Evolutionary conservation across 2,888 invertebrate genomes (phyloP).

Genomic region (Nebria salina): DNA sequence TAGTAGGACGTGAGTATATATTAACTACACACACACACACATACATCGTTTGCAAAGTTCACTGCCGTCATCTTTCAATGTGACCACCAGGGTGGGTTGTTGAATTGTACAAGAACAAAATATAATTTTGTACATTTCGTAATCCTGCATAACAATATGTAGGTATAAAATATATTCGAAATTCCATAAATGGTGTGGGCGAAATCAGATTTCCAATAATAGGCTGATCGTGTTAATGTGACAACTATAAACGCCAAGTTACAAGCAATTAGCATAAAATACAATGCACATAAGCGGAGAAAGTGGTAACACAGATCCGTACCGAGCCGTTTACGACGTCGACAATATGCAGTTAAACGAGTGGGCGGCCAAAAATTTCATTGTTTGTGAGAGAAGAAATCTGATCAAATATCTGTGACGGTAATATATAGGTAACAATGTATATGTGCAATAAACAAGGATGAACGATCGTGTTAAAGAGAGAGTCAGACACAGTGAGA

Average conservation of each 20-base stretch:
- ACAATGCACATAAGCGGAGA: slow-evolving; percentile 41
- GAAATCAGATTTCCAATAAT: neutral
- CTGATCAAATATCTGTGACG: neutral
- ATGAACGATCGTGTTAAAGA: neutral
- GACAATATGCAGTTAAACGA: neutral
- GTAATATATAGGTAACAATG: neutral
- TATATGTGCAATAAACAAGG: neutral
- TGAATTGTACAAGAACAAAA: no score
- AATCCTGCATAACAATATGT: neutral
- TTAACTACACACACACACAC: slow-evolving; percentile 6
- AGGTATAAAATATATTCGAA: neutral
- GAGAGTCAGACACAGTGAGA: neutral
- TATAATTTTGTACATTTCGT: no score
- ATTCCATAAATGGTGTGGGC: neutral
- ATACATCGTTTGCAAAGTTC: neutral
- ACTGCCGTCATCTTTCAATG: neutral
- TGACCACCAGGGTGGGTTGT: neutral
- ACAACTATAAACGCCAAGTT: slow-evolving; percentile 7
- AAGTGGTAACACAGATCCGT: slow-evolving; percentile 44
- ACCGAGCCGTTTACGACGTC: neutral
- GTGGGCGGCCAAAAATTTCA: neutral
- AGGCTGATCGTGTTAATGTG: slow-evolving; percentile 8
- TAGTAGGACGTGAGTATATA: slow-evolving; percentile 11
- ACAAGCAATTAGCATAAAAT: slow-evolving; percentile 29
- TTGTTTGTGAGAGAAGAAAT: neutral